These are phyloP conservation scores for Cryptotis parvus DNA, from an alignment of 2,113 vertebrate species.

Conservation along the genomic window DNA sequence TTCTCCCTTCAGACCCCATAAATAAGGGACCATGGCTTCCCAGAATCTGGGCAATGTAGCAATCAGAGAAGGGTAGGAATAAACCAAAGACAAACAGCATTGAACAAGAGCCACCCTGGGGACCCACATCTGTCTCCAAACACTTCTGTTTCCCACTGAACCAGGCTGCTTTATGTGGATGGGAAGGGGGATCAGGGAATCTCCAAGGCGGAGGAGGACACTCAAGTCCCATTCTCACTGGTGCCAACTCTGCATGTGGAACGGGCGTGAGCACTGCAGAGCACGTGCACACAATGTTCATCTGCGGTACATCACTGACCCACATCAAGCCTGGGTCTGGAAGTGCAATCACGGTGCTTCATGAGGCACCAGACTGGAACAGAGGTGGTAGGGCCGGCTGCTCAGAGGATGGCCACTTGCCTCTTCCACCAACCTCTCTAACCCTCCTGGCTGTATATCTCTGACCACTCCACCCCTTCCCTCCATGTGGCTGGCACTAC, in stretches of 20 bases:
- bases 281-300: background rate
- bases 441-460: too few species aligned
- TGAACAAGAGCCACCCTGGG: fast-evolving
- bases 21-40: background rate
- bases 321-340: background rate
- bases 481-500: too few species aligned
- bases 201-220: fast-evolving
- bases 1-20: background rate
- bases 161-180: background rate
- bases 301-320: too few species aligned
- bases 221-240: background rate
- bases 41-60: background rate
- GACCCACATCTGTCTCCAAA: background rate
- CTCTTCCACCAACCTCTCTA: background rate
- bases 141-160: background rate
- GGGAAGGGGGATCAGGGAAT: background rate
- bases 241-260: fast-evolving
- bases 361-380: background rate
- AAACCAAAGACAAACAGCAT: background rate
- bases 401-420: fast-evolving
- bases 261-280: fast-evolving
- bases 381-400: fast-evolving
- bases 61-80: background rate
- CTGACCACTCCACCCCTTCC: too few species aligned
- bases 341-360: background rate